Evolutionary conservation across 1,140 invertebrate species (phyloP).

Genomic region (Zaprionus taronus): DNA sequence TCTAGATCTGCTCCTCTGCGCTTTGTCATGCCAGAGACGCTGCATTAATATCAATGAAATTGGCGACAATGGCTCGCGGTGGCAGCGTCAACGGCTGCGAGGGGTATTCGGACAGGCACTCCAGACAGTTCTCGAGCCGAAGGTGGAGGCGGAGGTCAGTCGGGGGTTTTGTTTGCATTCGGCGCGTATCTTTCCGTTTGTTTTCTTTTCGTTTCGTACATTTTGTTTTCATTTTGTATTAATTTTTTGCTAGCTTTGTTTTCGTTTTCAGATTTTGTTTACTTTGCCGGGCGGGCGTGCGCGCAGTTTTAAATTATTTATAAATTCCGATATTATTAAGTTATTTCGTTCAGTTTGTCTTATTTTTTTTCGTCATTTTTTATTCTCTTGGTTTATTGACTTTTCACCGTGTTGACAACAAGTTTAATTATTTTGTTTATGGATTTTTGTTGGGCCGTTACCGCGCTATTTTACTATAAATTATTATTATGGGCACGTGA

Average conservation of each 20-base stretch:
- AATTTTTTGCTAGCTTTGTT: conserved; percentile 29
- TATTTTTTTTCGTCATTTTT: not conserved
- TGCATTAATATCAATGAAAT: conserved; percentile 10
- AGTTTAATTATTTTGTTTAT: conserved; percentile 54
- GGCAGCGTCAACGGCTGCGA: too few relatives aligned
- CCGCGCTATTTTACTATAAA: not conserved
- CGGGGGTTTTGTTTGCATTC: conserved; percentile 46
- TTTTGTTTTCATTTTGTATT: conserved; percentile 12
- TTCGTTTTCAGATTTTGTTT: conserved; percentile 60
- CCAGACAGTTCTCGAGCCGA: conserved; percentile 6
- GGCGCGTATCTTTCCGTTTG: conserved; percentile 11
- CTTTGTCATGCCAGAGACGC: not conserved
- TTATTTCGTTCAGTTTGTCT: conserved; percentile 23
- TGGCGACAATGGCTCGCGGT: not conserved
- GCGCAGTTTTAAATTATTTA: conserved; percentile 46
- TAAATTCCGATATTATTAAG: conserved; percentile 47
- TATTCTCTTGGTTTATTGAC: conserved; percentile 29
- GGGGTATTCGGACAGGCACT: not conserved
- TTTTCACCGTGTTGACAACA: conserved; percentile 6
- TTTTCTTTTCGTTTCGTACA: conserved; percentile 20
- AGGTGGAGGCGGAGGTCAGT: conserved; percentile 38
- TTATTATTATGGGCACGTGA: conserved; percentile 20
- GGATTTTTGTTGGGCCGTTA: conserved; percentile 20
- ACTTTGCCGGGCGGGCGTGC: conserved; percentile 58
- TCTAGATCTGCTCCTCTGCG: not conserved